Evolutionary conservation across 2,113 vertebrate species (phyloP).

Genomic region (Ceyx melanurus): DNA sequence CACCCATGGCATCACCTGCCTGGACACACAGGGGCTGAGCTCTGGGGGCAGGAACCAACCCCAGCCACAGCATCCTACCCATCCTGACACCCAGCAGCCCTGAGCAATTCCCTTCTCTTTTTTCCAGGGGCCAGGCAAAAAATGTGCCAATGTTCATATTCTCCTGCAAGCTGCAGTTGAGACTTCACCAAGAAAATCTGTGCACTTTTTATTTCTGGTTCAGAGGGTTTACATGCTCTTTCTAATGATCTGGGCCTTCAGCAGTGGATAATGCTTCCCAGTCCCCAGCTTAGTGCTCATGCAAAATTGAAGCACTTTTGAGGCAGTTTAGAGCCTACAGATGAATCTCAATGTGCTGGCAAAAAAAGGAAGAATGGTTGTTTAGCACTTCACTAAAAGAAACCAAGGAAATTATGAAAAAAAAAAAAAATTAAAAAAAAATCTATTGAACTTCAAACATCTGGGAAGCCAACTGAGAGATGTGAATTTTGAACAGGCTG

Average conservation of each 20-base stretch:
- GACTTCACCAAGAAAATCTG: slow-evolving; percentile 76
- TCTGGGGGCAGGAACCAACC: not conserved
- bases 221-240: slow-evolving; percentile 81
- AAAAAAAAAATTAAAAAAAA: not conserved
- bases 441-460: slow-evolving; percentile 74
- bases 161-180: slow-evolving; percentile 70
- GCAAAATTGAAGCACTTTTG: slow-evolving; percentile 86
- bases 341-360: slow-evolving; percentile 76
- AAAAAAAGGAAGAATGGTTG: slow-evolving; percentile 73
- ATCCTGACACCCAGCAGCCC: not conserved
- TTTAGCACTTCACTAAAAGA: slow-evolving; percentile 73
- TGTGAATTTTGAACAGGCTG: slow-evolving; percentile 53
- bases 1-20: not conserved
- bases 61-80: not conserved
- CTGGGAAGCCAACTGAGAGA: slow-evolving; percentile 52
- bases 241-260: slow-evolving; percentile 80
- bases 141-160: slow-evolving; percentile 49
- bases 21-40: not conserved
- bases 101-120: not conserved
- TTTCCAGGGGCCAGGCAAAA: not conserved
- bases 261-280: slow-evolving; percentile 77
- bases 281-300: slow-evolving; percentile 85
- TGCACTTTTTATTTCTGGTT: slow-evolving; percentile 84
- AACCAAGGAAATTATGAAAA: slow-evolving; percentile 70
- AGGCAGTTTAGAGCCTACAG: slow-evolving; percentile 72